These are phyloP conservation scores for Porites cylindrica DNA, from an alignment of 92 coral and sea anemone species.

Conservation along the genomic window DNA sequence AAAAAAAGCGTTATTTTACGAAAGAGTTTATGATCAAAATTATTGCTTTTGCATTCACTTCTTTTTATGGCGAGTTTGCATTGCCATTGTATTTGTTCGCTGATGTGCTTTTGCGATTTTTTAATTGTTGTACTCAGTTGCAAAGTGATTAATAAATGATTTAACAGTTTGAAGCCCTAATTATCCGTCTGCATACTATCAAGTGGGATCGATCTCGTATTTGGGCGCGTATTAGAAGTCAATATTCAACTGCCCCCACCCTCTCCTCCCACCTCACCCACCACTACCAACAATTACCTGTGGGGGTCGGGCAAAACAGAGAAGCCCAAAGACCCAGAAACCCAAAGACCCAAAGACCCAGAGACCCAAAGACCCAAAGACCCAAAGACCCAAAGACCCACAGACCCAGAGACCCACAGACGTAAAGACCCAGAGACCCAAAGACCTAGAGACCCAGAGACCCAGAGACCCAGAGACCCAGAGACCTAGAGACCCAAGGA, in stretches of 20 bases:
- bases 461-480: too few species aligned
- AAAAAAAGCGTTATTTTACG: background rate
- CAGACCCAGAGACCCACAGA: too few species aligned
- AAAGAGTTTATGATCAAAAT: background rate
- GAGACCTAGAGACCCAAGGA: too few species aligned
- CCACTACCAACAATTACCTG: slow-evolving; percentile 17
- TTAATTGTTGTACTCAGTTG: background rate
- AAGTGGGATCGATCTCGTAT: slow-evolving; percentile 17
- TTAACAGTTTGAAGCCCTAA: slow-evolving; percentile 11
- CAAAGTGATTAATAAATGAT: slow-evolving; percentile 10
- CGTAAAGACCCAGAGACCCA: too few species aligned
- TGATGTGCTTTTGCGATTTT: background rate
- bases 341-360: slow-evolving; percentile 6
- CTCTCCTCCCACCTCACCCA: slow-evolving; percentile 17
- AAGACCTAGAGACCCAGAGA: too few species aligned
- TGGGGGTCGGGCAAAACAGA: slow-evolving; percentile 16
- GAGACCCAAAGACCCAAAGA: background rate
- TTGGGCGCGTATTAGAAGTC: slow-evolving; percentile 18
- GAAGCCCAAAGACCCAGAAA: slow-evolving; percentile 18
- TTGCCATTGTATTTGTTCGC: background rate
- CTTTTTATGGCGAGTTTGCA: background rate
- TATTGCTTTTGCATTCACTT: background rate
- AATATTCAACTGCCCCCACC: slow-evolving; percentile 18
- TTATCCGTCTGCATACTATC: slow-evolving; percentile 10
- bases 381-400: too few species aligned